These are phyloP conservation scores for Silurus lanzhouensis DNA, from an alignment of 2,797 vertebrate genomes.

Conservation along the genomic window DNA sequence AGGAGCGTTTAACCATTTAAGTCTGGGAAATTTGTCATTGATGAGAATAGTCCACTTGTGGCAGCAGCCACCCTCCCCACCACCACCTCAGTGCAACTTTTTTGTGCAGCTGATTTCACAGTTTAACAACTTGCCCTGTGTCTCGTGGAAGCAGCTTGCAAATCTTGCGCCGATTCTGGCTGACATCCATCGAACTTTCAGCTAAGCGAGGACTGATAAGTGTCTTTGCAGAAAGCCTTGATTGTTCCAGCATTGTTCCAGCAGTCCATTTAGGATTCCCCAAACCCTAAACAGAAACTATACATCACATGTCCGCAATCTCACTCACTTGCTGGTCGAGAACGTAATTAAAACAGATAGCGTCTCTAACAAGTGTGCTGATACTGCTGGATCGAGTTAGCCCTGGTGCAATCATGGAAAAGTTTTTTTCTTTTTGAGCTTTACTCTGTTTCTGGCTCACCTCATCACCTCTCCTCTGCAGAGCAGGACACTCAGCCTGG, in stretches of 20 bases:
- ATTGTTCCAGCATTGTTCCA: constrained; percentile 23
- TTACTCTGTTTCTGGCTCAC: constrained; percentile 75
- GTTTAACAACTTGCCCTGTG: constrained; percentile 36
- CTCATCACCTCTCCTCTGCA: constrained; percentile 67
- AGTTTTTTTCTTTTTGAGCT: constrained; percentile 23
- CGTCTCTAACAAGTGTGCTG: background rate
- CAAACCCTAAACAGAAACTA: constrained; percentile 29
- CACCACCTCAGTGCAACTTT: constrained; percentile 8
- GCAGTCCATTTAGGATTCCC: constrained; percentile 18
- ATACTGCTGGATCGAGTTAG: background rate
- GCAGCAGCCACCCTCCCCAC: background rate
- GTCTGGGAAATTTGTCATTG: constrained; percentile 19
- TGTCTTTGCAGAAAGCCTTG: constrained; percentile 36
- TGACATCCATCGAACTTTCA: constrained; percentile 41
- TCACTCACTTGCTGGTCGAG: constrained; percentile 14
- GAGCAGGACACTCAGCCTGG: constrained; percentile 59
- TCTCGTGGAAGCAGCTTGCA: constrained; percentile 39
- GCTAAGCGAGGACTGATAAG: constrained; percentile 44
- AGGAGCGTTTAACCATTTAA: background rate
- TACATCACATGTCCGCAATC: constrained; percentile 25
- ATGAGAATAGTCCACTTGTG: constrained; percentile 15
- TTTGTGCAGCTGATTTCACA: constrained; percentile 36
- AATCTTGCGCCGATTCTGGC: constrained; percentile 44
- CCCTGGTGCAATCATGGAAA: background rate
- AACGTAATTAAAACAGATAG: constrained; percentile 36